Evolutionary conservation across 2,113 vertebrate genomes (phyloP).

Genomic region (Forbesichthys papilliferus): DNA sequence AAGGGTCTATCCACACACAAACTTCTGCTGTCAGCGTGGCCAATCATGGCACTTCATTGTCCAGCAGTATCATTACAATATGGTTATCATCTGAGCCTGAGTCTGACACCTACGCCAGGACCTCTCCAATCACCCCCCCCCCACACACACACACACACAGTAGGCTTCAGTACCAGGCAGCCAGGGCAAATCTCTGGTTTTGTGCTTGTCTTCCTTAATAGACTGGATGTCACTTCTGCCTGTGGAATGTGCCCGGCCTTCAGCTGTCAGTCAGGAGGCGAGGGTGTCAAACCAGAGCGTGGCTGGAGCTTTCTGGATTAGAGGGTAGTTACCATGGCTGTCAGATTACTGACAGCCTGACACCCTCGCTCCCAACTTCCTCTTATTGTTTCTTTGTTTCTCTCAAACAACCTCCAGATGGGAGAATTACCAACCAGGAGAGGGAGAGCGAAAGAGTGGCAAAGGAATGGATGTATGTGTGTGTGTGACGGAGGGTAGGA

Average conservation of each 20-base stretch:
- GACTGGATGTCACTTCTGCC: conserved; percentile 99
- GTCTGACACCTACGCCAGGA: conserved; percentile 97
- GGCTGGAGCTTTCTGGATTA: conserved; percentile 99
- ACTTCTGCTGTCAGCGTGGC: conserved; percentile 83
- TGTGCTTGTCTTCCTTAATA: conserved; percentile 99
- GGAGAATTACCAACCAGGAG: conserved; percentile 77
- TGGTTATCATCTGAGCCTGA: conserved; percentile 99
- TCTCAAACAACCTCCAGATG: conserved; percentile 81
- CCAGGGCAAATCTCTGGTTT: conserved; percentile 98
- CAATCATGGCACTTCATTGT: conserved; percentile 97
- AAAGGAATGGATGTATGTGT: conserved; percentile 16
- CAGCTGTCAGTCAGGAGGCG: conserved; percentile 99
- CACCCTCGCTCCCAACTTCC: conserved; percentile 95
- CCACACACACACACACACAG: conserved; percentile 97
- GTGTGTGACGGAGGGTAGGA: conserved; percentile 7
- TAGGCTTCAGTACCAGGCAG: conserved; percentile 92
- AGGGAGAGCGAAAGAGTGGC: conserved; percentile 43
- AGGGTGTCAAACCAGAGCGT: conserved; percentile 94
- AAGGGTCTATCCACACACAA: conserved; percentile 72
- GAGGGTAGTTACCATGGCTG: conserved; percentile 99
- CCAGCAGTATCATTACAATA: conserved; percentile 98
- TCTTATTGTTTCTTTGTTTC: conserved; percentile 95
- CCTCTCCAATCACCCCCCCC: conserved; percentile 94
- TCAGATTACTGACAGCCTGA: conserved; percentile 99
- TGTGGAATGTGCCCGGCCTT: conserved; percentile 96